A percentile compares a stretch with the other conserved stretches of the same genome.
These are phyloP conservation scores for Caenorhabditis sp. DNA, from an alignment of 2,888 invertebrate genomes.

Conservation along the genomic window DNA sequence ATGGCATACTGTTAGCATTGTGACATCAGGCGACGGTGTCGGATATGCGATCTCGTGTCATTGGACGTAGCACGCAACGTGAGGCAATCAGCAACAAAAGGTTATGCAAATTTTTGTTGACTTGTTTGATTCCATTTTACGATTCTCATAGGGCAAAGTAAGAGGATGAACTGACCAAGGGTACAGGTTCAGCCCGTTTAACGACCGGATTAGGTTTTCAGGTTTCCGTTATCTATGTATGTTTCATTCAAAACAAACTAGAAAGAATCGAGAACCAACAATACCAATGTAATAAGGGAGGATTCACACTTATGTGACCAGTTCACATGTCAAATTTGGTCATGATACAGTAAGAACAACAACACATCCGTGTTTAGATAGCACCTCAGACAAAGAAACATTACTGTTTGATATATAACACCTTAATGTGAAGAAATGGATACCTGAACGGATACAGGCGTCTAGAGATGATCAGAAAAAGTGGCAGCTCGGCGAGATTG, in stretches of 20 bases:
- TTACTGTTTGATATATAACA: constrained; percentile 15
- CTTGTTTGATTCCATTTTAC: constrained; percentile 4
- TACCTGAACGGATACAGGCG: neutral
- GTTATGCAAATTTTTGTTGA: constrained; percentile 51
- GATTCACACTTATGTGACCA: constrained; percentile 13
- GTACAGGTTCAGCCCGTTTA: neutral
- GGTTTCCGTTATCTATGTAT: neutral
- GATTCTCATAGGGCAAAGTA: constrained; percentile 10
- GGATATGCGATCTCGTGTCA: constrained; percentile 38
- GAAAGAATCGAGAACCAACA: too few species aligned
- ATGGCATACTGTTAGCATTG: constrained; percentile 24
- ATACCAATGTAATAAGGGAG: too few species aligned
- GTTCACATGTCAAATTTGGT: neutral
- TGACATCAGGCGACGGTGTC: constrained; percentile 52
- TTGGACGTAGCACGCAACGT: constrained; percentile 36
- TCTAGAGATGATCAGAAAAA: constrained; percentile 22
- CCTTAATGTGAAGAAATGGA: constrained; percentile 13
- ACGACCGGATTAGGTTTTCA: neutral
- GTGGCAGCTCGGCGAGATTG: constrained; percentile 1
- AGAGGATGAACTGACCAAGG: constrained; percentile 18
- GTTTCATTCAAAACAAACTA: too few species aligned
- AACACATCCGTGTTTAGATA: constrained; percentile 37
- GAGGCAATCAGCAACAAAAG: constrained; percentile 45
- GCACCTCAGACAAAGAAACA: neutral
- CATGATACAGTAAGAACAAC: constrained; percentile 13